Conservation (phyloP, 2,113 vertebrate genomes). For the Peromyscus californicus region DNA sequence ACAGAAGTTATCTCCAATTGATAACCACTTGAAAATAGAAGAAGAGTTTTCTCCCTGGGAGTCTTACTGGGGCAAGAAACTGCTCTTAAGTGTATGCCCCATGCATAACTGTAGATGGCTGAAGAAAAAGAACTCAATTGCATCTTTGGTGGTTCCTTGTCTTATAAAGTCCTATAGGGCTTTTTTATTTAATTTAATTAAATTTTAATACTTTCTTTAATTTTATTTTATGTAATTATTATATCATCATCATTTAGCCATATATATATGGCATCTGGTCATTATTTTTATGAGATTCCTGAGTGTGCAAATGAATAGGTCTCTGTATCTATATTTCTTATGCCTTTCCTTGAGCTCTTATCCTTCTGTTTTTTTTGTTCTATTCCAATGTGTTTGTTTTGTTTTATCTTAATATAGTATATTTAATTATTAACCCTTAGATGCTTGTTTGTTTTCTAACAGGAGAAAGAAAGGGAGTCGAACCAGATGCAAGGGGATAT, state of each 20-base stretch:
- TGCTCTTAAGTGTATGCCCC: neutral
- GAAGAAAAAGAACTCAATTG: neutral
- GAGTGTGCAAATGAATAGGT: neutral
- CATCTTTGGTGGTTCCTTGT: neutral
- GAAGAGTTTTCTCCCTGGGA: neutral
- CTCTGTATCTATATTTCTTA: neutral
- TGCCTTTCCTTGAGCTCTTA: neutral
- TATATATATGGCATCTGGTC: neutral
- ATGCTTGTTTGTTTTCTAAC: neutral
- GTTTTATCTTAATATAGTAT: neutral
- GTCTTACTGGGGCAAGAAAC: neutral
- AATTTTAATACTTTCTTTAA: neutral
- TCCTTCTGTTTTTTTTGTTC: neutral
- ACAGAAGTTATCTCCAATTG: neutral
- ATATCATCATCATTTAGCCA: neutral
- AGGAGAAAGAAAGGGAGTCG: neutral
- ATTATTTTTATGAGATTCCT: neutral
- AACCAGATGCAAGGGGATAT: neutral
- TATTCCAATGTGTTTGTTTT: neutral
- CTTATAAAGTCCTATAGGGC: neutral
- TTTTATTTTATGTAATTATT: no score
- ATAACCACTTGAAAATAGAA: neutral
- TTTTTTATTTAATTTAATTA: neutral
- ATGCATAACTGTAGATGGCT: neutral
- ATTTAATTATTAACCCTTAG: neutral